These are phyloP conservation scores for Bombycilla garrulus DNA, from an alignment of 2,113 vertebrate genomes.

Conservation along the genomic window DNA sequence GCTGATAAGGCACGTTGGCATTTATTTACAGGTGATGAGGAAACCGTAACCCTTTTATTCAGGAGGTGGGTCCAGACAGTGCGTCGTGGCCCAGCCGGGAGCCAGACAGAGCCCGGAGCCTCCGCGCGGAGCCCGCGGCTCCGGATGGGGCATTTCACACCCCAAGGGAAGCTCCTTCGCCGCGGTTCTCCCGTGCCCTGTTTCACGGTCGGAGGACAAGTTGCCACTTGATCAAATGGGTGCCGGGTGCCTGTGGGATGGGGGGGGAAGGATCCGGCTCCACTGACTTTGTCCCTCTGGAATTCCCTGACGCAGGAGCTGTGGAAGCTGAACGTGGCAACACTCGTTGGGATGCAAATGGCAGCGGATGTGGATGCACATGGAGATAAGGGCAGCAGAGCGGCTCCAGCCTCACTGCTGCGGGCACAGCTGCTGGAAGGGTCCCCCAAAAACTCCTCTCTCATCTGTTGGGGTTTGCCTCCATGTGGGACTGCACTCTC, in stretches of 20 bases:
- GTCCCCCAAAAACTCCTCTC: no score
- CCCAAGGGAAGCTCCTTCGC: background rate
- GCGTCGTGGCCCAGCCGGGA: background rate
- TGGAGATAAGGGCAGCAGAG: background rate
- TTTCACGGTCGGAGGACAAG: background rate
- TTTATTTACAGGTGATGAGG: background rate
- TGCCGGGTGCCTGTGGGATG: background rate
- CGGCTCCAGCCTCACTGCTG: fast-evolving
- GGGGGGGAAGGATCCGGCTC: background rate
- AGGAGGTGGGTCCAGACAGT: background rate
- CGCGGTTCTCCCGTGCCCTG: background rate
- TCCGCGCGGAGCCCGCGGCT: background rate
- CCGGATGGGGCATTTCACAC: background rate
- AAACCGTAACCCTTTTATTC: background rate
- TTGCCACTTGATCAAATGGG: slow-evolving; percentile 16
- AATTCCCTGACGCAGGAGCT: slow-evolving; percentile 55
- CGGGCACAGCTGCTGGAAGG: background rate
- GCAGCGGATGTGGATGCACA: background rate
- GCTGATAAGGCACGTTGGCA: background rate
- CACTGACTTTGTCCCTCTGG: slow-evolving; percentile 56
- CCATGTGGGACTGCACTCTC: background rate
- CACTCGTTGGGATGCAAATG: background rate
- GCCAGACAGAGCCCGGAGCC: background rate
- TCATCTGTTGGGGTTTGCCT: fast-evolving
- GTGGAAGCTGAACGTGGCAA: background rate